Conservation (phyloP, 2,888 invertebrate species). For the Acanthosoma haemorrhoidale region DNA sequence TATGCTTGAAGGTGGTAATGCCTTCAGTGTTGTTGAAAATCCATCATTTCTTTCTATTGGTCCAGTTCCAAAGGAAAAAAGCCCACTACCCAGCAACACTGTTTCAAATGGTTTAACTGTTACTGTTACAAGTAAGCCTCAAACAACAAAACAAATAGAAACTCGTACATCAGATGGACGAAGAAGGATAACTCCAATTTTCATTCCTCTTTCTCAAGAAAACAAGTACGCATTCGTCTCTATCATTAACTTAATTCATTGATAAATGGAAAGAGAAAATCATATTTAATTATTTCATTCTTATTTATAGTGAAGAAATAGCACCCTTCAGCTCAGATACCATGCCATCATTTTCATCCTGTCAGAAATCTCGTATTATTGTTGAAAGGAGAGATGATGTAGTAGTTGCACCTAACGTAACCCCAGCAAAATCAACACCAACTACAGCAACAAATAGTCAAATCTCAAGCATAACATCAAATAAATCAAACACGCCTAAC, state of each 20-base stretch:
- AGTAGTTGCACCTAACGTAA: constrained; percentile 53
- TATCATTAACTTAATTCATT: constrained; percentile 6
- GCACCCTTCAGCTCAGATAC: constrained; percentile 52
- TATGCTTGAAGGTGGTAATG: constrained; percentile 48
- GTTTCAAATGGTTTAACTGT: constrained; percentile 25
- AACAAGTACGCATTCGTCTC: constrained; percentile 40
- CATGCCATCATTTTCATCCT: constrained; percentile 49
- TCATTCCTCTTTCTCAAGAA: constrained; percentile 58
- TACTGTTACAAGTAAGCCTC: constrained; percentile 33
- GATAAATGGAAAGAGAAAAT: background rate
- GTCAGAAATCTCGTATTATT: constrained; percentile 72
- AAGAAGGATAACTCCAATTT: constrained; percentile 92
- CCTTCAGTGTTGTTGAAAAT: constrained; percentile 60
- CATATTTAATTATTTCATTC: constrained; percentile 44
- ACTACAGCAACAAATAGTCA: constrained; percentile 16
- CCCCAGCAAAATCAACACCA: constrained; percentile 34
- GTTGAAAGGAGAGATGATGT: constrained; percentile 69
- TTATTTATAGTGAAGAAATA: constrained; percentile 46
- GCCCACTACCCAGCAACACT: background rate
- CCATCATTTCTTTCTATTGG: constrained; percentile 51
- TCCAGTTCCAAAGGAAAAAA: constrained; percentile 16
- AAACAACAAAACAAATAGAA: constrained; percentile 72
- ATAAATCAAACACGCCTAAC: constrained; percentile 4
- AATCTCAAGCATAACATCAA: constrained; percentile 14
- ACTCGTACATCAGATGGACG: constrained; percentile 91